Base-by-base conservation (phyloP, 2,113 vertebrate genomes). In the Eupsittula cactorum region DNA sequence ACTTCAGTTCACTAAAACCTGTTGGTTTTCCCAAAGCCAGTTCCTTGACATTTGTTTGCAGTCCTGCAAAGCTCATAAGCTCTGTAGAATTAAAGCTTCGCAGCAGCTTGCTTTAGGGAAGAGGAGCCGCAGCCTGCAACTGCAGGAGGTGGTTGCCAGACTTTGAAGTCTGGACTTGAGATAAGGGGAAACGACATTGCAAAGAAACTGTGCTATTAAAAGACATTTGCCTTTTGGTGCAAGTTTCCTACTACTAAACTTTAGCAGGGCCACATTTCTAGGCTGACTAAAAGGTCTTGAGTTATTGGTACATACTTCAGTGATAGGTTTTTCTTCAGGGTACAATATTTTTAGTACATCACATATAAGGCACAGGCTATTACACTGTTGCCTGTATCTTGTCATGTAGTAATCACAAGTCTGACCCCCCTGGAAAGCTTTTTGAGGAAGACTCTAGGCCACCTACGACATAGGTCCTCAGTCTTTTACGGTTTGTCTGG, bases 241-340 rank as follows among this genome's bases (percentile, higher is more conserved):
- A 89, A 68, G 49, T 77, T 76, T 85, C 10, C 93, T 29, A 10
- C 52, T 59, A 87, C 85, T 92, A 92, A 92, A 82, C 89, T 93
- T 78, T 88, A 92, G 86, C 88, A 27, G 84, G 44, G 37, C 88
- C 70, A 39, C 83, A 73, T 94, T 92, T 91, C 86, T 82, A 87
- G 88, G 78, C 93, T 89, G 78, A 73, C 81, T 96, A 87, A 93
- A 95, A 95, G 81, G 59, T 85, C 86, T 35, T 57, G 88, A 92
- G 91, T 93, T 96, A 96, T 93, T 92, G 95, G 92, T 85, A 94
- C 69, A 41, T 78, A 76, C 82, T 92, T 88, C 96, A 76, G 80
- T 19, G 49, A 41, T 50, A 27, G 77, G 59, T 82, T 94, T 95
- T 89, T 87, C 95, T 93, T 92, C 65, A 53, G 92, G 88, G 93